These are phyloP conservation scores for Notocelia uddmanniana DNA, from an alignment of 2,888 invertebrate species.

Conservation along the genomic window DNA sequence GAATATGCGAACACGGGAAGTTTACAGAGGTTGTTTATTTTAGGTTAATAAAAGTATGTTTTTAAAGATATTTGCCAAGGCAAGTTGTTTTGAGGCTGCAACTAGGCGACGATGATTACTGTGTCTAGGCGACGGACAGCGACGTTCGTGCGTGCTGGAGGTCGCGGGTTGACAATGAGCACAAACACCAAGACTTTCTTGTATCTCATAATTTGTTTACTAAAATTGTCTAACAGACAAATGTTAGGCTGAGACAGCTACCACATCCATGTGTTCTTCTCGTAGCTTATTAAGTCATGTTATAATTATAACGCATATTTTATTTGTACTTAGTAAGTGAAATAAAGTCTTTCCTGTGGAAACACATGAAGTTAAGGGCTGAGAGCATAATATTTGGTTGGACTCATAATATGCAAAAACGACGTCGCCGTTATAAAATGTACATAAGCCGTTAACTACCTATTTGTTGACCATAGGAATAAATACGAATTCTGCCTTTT, in stretches of 20 bases:
- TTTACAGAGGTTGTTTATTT: conserved; percentile 1
- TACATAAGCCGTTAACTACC: too few species aligned
- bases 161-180: conserved; percentile 40
- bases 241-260: not conserved
- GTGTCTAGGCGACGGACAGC: conserved; percentile 45
- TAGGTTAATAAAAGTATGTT: not conserved
- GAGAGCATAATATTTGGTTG: too few species aligned
- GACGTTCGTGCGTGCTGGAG: conserved; percentile 48
- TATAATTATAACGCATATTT: too few species aligned
- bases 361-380: too few species aligned
- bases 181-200: conserved; percentile 29
- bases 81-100: conserved; percentile 59
- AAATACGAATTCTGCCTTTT: too few species aligned
- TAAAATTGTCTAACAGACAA: not conserved
- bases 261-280: not conserved
- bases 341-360: too few species aligned
- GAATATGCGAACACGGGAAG: not conserved
- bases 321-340: too few species aligned
- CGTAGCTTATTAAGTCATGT: too few species aligned
- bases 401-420: too few species aligned
- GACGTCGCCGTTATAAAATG: too few species aligned
- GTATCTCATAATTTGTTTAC: not conserved
- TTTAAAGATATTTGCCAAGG: conserved; percentile 57
- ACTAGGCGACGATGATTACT: conserved; percentile 58
- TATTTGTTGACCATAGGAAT: too few species aligned